These are phyloP conservation scores for Tetranychus truncatus DNA, from an alignment of 2,888 invertebrate species.

Conservation along the genomic window DNA sequence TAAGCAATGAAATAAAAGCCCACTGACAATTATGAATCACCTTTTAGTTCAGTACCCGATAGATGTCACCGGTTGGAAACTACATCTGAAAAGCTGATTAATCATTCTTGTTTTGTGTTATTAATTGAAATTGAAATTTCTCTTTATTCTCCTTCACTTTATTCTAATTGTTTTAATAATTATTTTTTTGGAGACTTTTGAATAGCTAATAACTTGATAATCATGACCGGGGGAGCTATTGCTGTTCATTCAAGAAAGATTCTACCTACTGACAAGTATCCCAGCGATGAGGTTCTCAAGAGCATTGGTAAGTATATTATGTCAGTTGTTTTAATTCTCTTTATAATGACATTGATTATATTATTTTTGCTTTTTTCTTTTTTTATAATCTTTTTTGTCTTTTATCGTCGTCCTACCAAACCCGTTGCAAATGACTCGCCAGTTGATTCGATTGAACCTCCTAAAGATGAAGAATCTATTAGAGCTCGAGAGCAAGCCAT, in stretches of 20 bases:
- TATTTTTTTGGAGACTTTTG: background rate
- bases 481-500: constrained; percentile 57
- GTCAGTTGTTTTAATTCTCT: background rate
- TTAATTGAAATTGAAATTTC: background rate
- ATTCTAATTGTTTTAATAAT: background rate
- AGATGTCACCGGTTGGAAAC: background rate
- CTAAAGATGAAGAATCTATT: constrained; percentile 7
- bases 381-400: background rate
- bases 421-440: background rate
- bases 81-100: background rate
- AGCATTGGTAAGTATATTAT: background rate
- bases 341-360: background rate
- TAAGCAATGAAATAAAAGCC: no score
- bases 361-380: background rate
- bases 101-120: background rate
- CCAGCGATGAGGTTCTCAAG: background rate
- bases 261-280: background rate
- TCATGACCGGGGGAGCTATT: background rate
- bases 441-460: background rate
- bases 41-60: background rate
- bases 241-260: background rate
- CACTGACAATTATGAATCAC: background rate
- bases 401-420: background rate
- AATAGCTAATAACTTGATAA: background rate
- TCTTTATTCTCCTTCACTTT: background rate